Percentiles rank a stretch among this genome's conserved stretches.
These are phyloP conservation scores for Ceratothoa steindachneri DNA, from an alignment of 2,888 invertebrate species.

Conservation along the genomic window DNA sequence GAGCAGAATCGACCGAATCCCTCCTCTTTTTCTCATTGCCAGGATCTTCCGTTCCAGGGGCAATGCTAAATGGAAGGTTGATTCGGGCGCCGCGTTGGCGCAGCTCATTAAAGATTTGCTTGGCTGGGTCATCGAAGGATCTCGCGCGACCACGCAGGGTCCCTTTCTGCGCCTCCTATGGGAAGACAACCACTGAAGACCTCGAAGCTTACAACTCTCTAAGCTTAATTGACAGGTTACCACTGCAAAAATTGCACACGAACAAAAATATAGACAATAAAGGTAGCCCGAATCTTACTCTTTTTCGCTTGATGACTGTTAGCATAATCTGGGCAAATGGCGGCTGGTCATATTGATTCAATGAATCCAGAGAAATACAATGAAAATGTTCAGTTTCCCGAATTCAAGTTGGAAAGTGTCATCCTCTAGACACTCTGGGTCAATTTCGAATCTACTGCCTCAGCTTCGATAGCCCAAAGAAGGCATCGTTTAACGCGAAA, in stretches of 20 bases:
- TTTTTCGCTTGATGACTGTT: not conserved
- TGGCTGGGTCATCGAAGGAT: conserved; percentile 39
- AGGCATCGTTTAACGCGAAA: no score
- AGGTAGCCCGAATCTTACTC: no score
- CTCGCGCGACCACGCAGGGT: not conserved
- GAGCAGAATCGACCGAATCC: no score
- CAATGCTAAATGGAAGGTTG: not conserved
- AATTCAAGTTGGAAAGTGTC: no score
- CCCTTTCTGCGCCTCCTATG: not conserved
- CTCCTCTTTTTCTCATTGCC: no score
- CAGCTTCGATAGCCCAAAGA: no score
- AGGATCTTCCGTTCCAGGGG: no score
- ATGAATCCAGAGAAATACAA: no score
- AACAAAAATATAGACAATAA: no score
- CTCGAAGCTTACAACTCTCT: not conserved
- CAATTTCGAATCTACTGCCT: no score
- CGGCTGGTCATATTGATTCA: not conserved
- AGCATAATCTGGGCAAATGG: not conserved
- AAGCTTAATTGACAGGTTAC: not conserved
- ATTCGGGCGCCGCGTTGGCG: conserved; percentile 8
- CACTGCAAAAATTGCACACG: not conserved
- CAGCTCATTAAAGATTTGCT: conserved; percentile 43
- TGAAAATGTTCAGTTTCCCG: no score
- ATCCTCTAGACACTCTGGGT: no score
- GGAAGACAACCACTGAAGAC: not conserved